Conservation (phyloP, 2,888 invertebrate species). For the Drosophila limbata region DNA sequence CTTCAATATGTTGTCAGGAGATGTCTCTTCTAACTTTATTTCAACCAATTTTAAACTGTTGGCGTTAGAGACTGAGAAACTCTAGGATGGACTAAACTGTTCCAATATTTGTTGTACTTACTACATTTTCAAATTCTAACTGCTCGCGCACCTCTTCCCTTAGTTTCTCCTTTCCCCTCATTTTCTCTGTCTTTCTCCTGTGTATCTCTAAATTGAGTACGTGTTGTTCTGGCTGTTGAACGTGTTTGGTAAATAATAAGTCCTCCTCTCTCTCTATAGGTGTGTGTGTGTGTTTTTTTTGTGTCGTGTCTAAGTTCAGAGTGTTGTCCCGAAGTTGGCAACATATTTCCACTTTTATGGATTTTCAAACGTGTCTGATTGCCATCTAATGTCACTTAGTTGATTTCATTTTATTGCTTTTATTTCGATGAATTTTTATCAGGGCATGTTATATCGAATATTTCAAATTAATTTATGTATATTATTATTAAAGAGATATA, state of each 20-base stretch:
- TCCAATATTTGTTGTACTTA: constrained; percentile 57
- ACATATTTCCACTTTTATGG: constrained; percentile 78
- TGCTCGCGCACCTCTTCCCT: constrained; percentile 19
- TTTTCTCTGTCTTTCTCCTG: constrained; percentile 8
- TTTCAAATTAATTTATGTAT: constrained; percentile 44
- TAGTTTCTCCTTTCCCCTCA: too few species aligned
- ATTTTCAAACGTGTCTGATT: constrained; percentile 77
- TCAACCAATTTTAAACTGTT: constrained; percentile 28
- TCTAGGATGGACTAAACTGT: constrained; percentile 33
- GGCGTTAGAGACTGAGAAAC: constrained; percentile 19
- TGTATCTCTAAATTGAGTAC: constrained; percentile 75
- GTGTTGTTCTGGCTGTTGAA: constrained; percentile 74
- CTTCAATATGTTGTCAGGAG: constrained; percentile 46
- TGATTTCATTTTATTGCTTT: constrained; percentile 66
- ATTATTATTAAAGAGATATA: neutral
- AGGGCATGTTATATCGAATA: constrained; percentile 23
- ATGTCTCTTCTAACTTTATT: constrained; percentile 12
- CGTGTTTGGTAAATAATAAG: constrained; percentile 77
- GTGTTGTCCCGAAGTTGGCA: constrained; percentile 53
- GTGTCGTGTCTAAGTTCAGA: constrained; percentile 21
- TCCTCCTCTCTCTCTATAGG: neutral
- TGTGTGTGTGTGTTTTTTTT: constrained; percentile 21
- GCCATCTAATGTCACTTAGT: constrained; percentile 70
- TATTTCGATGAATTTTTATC: constrained; percentile 47
- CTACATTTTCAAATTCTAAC: constrained; percentile 32